phyloP scores from a whole-genome alignment of 2,888 invertebrate species.

The Colletes collaris region DNA sequence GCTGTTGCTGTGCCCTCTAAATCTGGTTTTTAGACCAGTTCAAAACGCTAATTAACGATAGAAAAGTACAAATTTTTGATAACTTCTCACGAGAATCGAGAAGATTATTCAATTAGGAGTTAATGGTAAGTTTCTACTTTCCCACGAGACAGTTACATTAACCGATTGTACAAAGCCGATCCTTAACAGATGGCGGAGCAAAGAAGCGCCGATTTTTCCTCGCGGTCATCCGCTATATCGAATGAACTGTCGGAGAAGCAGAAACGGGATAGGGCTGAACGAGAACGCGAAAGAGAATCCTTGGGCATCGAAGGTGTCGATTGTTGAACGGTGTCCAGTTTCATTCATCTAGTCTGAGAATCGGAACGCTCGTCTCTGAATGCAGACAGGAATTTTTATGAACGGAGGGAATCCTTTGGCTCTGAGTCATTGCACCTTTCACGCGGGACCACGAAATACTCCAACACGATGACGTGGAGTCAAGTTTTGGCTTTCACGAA shows the following conservation, averaged over 20 bases:
- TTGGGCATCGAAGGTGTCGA: constrained; percentile 48
- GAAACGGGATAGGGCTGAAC: constrained; percentile 47
- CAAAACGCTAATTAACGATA: neutral
- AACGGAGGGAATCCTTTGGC: constrained; percentile 16
- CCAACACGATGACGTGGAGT: constrained; percentile 17
- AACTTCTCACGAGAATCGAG: neutral
- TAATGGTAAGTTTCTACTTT: constrained; percentile 26
- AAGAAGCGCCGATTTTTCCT: constrained; percentile 55
- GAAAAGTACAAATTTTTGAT: neutral
- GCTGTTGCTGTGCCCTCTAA: neutral
- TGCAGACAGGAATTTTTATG: constrained; percentile 32
- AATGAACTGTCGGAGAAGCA: constrained; percentile 48
- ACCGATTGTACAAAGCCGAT: constrained; percentile 26
- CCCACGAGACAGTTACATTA: constrained; percentile 57
- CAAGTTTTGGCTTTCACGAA: constrained; percentile 37
- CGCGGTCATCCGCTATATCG: constrained; percentile 60
- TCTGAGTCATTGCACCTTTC: constrained; percentile 38
- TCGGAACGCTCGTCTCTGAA: constrained; percentile 20
- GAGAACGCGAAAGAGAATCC: constrained; percentile 56
- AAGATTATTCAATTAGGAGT: constrained; percentile 23
- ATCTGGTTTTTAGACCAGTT: constrained; percentile 10
- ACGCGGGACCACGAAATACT: constrained; percentile 17
- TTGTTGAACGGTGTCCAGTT: constrained; percentile 58
- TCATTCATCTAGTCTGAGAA: constrained; percentile 57
- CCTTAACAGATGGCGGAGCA: constrained; percentile 31